Conservation (phyloP, 2,113 vertebrate species). For the Cricetomys ansorgei region DNA sequence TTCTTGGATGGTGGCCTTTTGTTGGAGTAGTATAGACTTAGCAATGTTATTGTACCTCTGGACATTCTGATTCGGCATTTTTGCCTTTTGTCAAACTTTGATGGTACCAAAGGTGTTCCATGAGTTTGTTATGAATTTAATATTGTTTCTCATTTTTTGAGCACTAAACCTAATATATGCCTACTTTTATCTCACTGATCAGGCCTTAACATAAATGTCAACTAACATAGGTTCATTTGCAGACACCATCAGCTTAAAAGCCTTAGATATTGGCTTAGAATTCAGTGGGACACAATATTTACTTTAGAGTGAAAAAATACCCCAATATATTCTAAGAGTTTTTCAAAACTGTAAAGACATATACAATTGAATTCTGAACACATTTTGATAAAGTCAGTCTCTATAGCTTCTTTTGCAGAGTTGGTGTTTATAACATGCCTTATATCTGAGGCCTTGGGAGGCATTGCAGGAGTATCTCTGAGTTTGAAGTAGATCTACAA, state of each 20-base stretch:
- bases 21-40: too few relatives aligned
- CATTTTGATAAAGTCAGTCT: neutral
- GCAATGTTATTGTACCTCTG: neutral
- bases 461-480: neutral
- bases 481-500: neutral
- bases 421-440: neutral
- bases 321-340: neutral
- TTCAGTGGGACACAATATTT: neutral
- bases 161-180: neutral
- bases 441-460: neutral
- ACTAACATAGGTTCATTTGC: neutral
- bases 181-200: too few relatives aligned
- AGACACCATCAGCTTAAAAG: neutral
- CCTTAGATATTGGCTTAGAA: neutral
- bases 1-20: too few relatives aligned
- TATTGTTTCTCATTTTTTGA: neutral
- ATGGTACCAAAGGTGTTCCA: neutral
- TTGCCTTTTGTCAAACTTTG: neutral
- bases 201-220: neutral
- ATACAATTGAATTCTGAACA: neutral
- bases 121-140: neutral
- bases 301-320: neutral
- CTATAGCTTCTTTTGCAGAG: neutral
- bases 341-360: neutral
- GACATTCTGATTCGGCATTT: neutral